Percentiles rank a stretch among this genome's conserved stretches.
Evolutionary conservation across 2,797 vertebrate genomes (phyloP).

Genomic region (Cyprinodon diabolis): DNA sequence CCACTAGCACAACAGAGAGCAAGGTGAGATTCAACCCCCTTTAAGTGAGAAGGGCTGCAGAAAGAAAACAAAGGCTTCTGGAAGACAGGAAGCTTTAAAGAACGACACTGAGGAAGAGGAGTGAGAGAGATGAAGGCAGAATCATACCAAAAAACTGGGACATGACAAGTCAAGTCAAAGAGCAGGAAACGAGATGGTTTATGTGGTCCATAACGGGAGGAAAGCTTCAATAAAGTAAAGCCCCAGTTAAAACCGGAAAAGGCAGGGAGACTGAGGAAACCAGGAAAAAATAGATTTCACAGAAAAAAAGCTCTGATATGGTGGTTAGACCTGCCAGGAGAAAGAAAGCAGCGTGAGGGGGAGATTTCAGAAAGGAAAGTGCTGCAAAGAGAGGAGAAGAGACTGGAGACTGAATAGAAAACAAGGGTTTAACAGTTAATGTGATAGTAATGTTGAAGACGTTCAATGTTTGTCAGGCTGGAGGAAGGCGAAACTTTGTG

Average conservation of each 20-base stretch:
- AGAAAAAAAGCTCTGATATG: constrained; percentile 17
- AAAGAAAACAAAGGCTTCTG: neutral
- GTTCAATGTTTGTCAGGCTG: constrained; percentile 45
- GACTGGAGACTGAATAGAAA: constrained; percentile 50
- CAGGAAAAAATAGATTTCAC: constrained; percentile 1
- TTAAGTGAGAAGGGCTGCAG: no score
- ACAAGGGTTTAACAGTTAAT: constrained; percentile 69
- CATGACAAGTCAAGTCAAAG: constrained; percentile 30
- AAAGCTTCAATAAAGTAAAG: constrained; percentile 17
- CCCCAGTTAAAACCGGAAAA: neutral
- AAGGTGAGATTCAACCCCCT: no score
- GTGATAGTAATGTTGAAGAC: constrained; percentile 42
- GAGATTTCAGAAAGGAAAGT: constrained; percentile 62
- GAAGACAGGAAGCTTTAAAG: neutral
- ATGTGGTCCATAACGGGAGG: neutral
- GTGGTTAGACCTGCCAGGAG: constrained; percentile 44
- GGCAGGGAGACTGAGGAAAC: neutral
- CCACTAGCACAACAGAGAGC: no score
- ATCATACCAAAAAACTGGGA: constrained; percentile 40
- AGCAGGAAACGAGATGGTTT: neutral
- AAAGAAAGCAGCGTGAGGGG: constrained; percentile 32
- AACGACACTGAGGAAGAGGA: constrained; percentile 12
- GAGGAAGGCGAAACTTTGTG: constrained; percentile 15
- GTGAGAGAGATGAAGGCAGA: constrained; percentile 21
- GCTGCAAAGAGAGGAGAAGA: constrained; percentile 46